These are phyloP conservation scores for Radopholus similis DNA, from an alignment of 1,140 invertebrate species.

Conservation along the genomic window DNA sequence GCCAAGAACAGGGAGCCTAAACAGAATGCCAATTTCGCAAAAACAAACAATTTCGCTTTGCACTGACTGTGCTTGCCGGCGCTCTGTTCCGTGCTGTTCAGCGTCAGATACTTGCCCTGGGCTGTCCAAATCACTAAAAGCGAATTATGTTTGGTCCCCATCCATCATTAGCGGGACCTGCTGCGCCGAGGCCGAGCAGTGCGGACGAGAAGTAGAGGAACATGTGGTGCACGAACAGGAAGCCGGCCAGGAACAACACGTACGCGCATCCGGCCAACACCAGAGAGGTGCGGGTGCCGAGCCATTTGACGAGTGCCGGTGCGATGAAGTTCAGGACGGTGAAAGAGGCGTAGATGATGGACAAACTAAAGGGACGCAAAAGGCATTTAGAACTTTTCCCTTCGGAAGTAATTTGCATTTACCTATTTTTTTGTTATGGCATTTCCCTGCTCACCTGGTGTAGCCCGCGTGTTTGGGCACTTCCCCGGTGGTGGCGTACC, in stretches of 20 bases:
- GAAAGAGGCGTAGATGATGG: slow-evolving; percentile 42
- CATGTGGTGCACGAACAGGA: slow-evolving; percentile 40
- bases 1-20: slow-evolving; percentile 46
- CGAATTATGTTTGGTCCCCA: slow-evolving; percentile 1
- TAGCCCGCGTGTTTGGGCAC: slow-evolving; percentile 41
- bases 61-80: slow-evolving; percentile 36
- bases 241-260: slow-evolving; percentile 41
- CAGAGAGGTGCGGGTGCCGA: slow-evolving; percentile 31
- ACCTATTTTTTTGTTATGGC: too few species aligned
- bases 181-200: slow-evolving; percentile 45
- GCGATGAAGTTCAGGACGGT: slow-evolving; percentile 49
- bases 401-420: too few species aligned
- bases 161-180: slow-evolving; percentile 15
- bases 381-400: too few species aligned
- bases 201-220: slow-evolving; percentile 48
- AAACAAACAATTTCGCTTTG: too few species aligned
- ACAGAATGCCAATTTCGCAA: too few species aligned
- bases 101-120: slow-evolving; percentile 46
- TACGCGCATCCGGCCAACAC: slow-evolving; percentile 34
- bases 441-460: slow-evolving; percentile 7
- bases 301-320: slow-evolving; percentile 24
- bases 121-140: slow-evolving; percentile 46
- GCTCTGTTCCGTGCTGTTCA: slow-evolving; percentile 40
- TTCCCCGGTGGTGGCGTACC: neutral
- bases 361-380: slow-evolving; percentile 21